A percentile compares a stretch with the other conserved stretches of the same genome.
phyloP scores from a whole-genome alignment of 2,888 invertebrate species.

The Hydropsyche betteni region DNA sequence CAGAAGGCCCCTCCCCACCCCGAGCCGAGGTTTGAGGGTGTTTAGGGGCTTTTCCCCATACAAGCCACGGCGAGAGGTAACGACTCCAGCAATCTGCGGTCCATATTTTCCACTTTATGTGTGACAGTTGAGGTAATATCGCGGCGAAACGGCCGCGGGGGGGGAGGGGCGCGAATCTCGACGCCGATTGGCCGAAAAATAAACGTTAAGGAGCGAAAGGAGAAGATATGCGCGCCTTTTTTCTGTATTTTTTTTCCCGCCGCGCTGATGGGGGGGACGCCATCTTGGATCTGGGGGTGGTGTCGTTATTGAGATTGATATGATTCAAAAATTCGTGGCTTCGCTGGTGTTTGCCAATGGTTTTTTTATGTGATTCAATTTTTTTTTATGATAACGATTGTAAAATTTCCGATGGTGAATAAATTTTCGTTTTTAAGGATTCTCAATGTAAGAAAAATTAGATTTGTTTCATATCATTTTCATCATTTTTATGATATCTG shows the following conservation, averaged over 20 bases:
- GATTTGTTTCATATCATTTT: too few relatives aligned
- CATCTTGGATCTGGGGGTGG: slow-evolving; percentile 58
- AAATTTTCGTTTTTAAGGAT: too few relatives aligned
- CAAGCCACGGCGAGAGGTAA: slow-evolving; percentile 38
- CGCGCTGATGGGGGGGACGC: slow-evolving; percentile 53
- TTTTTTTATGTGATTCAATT: too few relatives aligned
- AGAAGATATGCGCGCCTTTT: slow-evolving; percentile 52
- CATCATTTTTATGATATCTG: too few relatives aligned
- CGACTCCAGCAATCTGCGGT: slow-evolving; percentile 62
- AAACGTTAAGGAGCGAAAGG: slow-evolving; percentile 66
- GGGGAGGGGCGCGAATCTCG: slow-evolving; percentile 67
- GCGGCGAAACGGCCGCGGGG: slow-evolving; percentile 64
- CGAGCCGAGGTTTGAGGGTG: slow-evolving; percentile 49
- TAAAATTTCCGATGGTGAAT: too few relatives aligned
- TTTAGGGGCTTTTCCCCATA: slow-evolving; percentile 43
- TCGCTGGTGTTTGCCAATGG: too few relatives aligned
- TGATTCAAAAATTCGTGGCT: slow-evolving; percentile 65
- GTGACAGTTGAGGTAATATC: slow-evolving; percentile 71
- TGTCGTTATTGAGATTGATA: too few relatives aligned
- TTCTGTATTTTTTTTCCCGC: too few relatives aligned
- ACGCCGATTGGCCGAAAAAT: slow-evolving; percentile 70
- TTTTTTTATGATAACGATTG: too few relatives aligned
- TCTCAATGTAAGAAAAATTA: too few relatives aligned
- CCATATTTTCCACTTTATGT: slow-evolving; percentile 71
- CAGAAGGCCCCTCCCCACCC: slow-evolving; percentile 59